phyloP scores from a whole-genome alignment of 2,888 invertebrate species.

The Cephus nigrinus region DNA sequence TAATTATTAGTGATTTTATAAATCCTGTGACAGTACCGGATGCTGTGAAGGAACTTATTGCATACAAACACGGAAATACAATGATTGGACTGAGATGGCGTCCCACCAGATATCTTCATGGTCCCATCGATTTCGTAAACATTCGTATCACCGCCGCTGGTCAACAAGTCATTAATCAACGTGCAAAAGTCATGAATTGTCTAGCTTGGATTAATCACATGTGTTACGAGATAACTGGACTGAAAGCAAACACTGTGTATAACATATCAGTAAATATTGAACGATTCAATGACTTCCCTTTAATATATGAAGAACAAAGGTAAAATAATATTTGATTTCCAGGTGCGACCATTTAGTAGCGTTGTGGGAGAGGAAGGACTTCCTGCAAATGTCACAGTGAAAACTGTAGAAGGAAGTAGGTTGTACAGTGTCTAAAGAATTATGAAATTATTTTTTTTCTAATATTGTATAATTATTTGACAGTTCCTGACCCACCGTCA shows the following conservation, averaged over 20 bases:
- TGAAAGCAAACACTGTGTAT: constrained; percentile 24
- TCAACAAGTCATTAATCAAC: not conserved
- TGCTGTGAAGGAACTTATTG: constrained; percentile 23
- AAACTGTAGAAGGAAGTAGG: constrained; percentile 15
- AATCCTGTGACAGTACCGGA: constrained; percentile 15
- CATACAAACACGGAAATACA: constrained; percentile 27
- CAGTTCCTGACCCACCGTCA: constrained; percentile 32
- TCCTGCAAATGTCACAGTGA: constrained; percentile 11
- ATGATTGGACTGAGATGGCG: constrained; percentile 32
- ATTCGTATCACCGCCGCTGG: constrained; percentile 8
- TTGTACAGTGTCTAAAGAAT: no score
- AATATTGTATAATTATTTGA: not conserved
- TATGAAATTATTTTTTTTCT: no score
- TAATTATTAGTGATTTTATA: not conserved
- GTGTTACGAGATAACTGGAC: constrained; percentile 27
- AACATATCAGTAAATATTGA: constrained; percentile 21
- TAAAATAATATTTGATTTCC: not conserved
- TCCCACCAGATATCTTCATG: constrained; percentile 7
- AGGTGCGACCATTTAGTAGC: constrained; percentile 15
- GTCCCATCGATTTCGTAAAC: constrained; percentile 10
- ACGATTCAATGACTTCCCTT: not conserved
- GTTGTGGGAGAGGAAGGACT: constrained; percentile 14
- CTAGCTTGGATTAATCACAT: constrained; percentile 21
- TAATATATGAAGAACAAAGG: not conserved
- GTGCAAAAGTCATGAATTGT: constrained; percentile 20